Percentiles rank a stretch among this genome's conserved stretches.
Conservation (phyloP, 2,888 invertebrate species). For the Hanleya hanleyi region DNA sequence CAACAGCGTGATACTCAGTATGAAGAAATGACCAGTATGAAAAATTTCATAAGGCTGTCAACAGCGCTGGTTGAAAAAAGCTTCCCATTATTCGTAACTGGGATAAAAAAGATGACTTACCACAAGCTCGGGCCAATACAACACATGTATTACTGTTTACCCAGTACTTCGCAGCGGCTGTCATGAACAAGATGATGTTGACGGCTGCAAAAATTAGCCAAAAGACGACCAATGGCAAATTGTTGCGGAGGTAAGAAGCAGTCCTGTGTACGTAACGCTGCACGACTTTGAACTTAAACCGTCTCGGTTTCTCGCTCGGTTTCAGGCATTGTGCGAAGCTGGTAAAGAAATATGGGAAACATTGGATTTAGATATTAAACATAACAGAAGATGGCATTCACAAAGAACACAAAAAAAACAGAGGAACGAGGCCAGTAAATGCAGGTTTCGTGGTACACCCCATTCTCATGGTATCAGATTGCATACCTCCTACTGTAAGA, state of each 20-base stretch:
- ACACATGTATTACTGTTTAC: not conserved
- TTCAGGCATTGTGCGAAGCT: not conserved
- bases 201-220: conserved; percentile 65
- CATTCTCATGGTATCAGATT: no score
- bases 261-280: not conserved
- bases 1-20: no score
- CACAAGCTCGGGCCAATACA: conserved; percentile 85
- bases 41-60: no score
- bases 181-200: conserved; percentile 83
- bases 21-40: no score
- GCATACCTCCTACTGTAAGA: no score
- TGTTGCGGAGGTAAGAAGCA: not conserved
- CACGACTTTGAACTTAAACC: not conserved
- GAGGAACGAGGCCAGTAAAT: no score
- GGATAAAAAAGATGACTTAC: conserved; percentile 77
- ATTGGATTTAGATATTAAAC: no score
- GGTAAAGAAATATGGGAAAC: not conserved
- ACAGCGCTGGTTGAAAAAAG: no score
- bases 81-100: no score
- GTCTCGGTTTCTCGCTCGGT: not conserved
- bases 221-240: not conserved
- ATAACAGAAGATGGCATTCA: no score
- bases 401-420: no score
- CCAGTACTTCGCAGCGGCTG: conserved; percentile 47
- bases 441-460: no score